These are phyloP conservation scores for Dendroctonus valens DNA, from an alignment of 1,140 invertebrate genomes.

Conservation along the genomic window DNA sequence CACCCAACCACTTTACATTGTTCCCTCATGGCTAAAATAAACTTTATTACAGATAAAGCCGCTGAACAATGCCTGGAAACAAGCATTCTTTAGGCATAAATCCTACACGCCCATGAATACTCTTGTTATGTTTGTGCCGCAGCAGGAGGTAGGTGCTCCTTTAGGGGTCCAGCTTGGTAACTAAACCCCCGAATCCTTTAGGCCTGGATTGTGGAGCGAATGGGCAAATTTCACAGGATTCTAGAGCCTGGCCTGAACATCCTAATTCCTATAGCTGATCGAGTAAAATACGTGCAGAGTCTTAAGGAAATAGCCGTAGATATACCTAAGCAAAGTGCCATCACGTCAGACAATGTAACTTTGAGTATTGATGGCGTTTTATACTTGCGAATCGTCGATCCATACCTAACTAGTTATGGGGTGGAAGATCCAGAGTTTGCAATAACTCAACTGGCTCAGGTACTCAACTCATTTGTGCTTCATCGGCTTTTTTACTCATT, in stretches of 20 bases:
- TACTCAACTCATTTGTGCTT: conserved; percentile 6
- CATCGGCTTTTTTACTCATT: neutral
- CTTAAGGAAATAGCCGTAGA: conserved; percentile 99
- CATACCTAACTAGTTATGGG: conserved; percentile 94
- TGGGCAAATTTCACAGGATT: conserved; percentile 95
- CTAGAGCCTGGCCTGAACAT: conserved; percentile 94
- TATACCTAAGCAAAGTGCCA: conserved; percentile 97
- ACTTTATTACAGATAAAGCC: conserved; percentile 34
- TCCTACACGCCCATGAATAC: conserved; percentile 85
- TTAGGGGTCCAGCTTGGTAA: conserved; percentile 18
- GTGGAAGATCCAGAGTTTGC: conserved; percentile 99
- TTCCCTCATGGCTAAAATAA: neutral
- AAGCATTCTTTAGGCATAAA: conserved; percentile 55
- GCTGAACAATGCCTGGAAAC: conserved; percentile 18
- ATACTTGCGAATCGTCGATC: conserved; percentile 90
- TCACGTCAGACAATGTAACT: conserved; percentile 97
- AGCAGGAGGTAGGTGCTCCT: conserved; percentile 79
- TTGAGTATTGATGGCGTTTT: conserved; percentile 96
- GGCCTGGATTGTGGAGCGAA: conserved; percentile 98
- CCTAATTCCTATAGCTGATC: conserved; percentile 88
- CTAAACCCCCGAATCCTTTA: conserved; percentile 49
- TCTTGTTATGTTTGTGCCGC: conserved; percentile 95
- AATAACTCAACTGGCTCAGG: conserved; percentile 94
- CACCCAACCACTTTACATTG: neutral
- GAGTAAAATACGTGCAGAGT: conserved; percentile 97